phyloP scores from a whole-genome alignment of 2,888 invertebrate species.

The Macrophya alboannulata region DNA sequence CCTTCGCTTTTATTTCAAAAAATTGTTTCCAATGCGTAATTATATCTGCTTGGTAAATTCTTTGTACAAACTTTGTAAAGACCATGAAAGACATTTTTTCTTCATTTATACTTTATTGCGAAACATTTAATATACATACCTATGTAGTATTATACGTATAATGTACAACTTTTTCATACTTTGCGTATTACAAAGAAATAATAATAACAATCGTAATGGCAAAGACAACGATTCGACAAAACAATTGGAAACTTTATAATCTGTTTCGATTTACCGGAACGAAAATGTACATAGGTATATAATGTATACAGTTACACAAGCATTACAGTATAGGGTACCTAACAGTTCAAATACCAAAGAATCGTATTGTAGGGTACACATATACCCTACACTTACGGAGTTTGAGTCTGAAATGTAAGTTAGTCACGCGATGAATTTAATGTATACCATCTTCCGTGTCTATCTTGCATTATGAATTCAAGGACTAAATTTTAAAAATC shows the following conservation, averaged over 20 bases:
- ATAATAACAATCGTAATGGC: not conserved
- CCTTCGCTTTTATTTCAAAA: conserved; percentile 4
- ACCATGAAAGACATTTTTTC: not conserved
- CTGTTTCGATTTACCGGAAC: not conserved
- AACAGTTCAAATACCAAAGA: not conserved
- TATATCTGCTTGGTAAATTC: not conserved
- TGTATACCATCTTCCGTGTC: conserved; percentile 21
- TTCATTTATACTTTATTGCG: not conserved
- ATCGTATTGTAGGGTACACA: not conserved
- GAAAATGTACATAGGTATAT: not conserved
- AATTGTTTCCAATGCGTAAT: conserved; percentile 29
- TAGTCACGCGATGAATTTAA: conserved; percentile 35
- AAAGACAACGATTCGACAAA: not conserved
- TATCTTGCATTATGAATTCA: not conserved
- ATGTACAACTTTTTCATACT: not conserved
- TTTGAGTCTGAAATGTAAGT: conserved; percentile 1
- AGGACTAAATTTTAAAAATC: conserved; percentile 1
- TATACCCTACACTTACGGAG: not conserved
- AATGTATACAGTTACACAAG: not conserved
- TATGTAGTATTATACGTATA: too few relatives aligned
- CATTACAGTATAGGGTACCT: not conserved
- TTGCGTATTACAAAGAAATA: not conserved
- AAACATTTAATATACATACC: not conserved
- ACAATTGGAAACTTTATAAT: conserved; percentile 14
- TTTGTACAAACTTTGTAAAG: not conserved